phyloP scores from a whole-genome alignment of 2,888 invertebrate species.

The Cenopis cana region DNA sequence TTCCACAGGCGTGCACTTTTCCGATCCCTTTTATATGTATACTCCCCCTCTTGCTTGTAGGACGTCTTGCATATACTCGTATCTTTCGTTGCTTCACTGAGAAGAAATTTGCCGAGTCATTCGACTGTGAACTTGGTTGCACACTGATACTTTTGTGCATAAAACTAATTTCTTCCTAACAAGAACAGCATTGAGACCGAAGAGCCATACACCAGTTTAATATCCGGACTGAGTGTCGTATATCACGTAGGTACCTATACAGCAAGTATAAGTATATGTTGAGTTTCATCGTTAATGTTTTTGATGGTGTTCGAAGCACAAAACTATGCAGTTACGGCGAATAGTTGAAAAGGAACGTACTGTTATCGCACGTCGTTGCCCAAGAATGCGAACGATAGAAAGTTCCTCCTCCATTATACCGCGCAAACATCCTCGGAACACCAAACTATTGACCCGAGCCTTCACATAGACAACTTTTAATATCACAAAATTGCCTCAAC shows the following conservation, averaged over 20 bases:
- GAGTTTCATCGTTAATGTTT: slow-evolving; percentile 46
- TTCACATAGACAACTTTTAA: slow-evolving; percentile 80
- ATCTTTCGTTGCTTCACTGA: slow-evolving; percentile 57
- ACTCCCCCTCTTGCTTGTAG: slow-evolving; percentile 56
- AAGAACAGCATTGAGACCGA: neutral
- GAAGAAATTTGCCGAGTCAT: slow-evolving; percentile 66
- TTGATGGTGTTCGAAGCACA: slow-evolving; percentile 46
- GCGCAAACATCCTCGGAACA: slow-evolving; percentile 73
- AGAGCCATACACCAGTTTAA: neutral
- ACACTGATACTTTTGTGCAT: slow-evolving; percentile 52
- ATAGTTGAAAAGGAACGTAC: slow-evolving; percentile 74
- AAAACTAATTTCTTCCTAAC: slow-evolving; percentile 4
- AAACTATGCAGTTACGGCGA: slow-evolving; percentile 66
- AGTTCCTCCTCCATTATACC: slow-evolving; percentile 70
- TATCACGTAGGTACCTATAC: neutral
- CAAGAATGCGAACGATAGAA: slow-evolving; percentile 75
- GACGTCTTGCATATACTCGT: slow-evolving; percentile 60
- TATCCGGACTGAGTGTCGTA: neutral
- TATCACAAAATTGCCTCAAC: slow-evolving; percentile 81
- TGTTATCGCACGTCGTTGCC: slow-evolving; percentile 74
- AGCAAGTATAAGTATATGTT: neutral
- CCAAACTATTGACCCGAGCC: slow-evolving; percentile 79
- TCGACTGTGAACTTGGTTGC: slow-evolving; percentile 62
- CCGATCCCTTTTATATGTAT: slow-evolving; percentile 69
- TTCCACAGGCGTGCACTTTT: slow-evolving; percentile 62